Evolutionary conservation across 2,797 vertebrate species (phyloP), one percentile per base, ranked within the genome.

Genomic region (Sebastolobus alascanus): DNA sequence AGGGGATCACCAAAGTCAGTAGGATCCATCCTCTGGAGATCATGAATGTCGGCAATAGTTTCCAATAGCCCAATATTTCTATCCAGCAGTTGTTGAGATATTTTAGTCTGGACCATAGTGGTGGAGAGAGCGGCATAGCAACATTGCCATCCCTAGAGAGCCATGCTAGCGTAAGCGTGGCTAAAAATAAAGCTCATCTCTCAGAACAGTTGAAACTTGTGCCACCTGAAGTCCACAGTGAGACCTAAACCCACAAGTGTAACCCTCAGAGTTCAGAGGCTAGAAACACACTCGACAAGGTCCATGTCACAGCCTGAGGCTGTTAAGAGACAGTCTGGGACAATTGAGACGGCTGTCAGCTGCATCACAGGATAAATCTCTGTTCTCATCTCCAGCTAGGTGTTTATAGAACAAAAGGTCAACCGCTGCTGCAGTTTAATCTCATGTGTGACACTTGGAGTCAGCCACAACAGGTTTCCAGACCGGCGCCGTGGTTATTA

Each of bases 331-430:
- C 68, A 10, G 73, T 10, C 58, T 54, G 31, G 40, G 33, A 81
- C 40, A 52, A 54, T 68, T 74, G 65, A 25, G 58, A 22, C 16
- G 5, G 25, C 31, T 67, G 68, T 68, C 56, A 63, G 56, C 27
- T n/a, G 68, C 55, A 29, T 73, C 71, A n/a, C 55, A 68, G 37
- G 73, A 46, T 78, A 71, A 27, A 73, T 79, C 60, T 58, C 58
- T 65, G 43, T 58, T 82, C 79, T 71, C 74, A 58, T 83, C 66
- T 79, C 33, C 31, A 56, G 35, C 31, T 22, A 55, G 66, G 61
- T 71, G 69, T 82, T 80, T 77, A 33, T 20, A 52, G 79, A 68
- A 61, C 29, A 77, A 84, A 87, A 89, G 82, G 83, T 86, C 75
- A 79, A 13, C 72, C 38, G 76, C 64, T 58, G 13, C 46, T 60